A percentile compares a stretch with the other conserved stretches of the same genome.
Conservation (phyloP, 1,140 invertebrate species). For the Sycophila sp. region DNA sequence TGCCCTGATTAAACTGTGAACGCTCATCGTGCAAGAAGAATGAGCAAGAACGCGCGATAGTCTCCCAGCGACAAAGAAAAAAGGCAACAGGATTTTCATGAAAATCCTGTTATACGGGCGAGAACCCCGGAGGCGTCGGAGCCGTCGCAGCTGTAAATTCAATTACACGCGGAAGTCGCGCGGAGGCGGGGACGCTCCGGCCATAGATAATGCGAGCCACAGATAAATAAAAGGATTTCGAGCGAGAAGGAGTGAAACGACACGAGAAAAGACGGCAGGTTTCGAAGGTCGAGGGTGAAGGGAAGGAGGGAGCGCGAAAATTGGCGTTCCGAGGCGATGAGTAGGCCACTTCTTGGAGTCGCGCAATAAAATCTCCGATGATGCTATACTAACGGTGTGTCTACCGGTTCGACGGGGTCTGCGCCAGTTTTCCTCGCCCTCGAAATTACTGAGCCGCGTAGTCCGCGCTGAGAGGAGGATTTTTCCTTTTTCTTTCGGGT, state of each 20-base stretch:
- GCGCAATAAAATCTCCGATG: background rate
- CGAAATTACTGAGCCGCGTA: background rate
- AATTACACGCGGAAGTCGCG: conserved; percentile 9
- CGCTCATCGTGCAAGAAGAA: background rate
- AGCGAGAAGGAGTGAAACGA: background rate
- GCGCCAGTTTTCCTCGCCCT: background rate
- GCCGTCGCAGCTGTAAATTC: too few relatives aligned
- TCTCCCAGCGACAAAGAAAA: background rate
- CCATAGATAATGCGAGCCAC: too few relatives aligned
- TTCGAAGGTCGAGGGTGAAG: background rate
- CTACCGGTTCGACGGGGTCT: background rate
- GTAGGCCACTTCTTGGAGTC: conserved; percentile 6
- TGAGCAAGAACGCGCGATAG: background rate
- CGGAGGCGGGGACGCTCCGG: too few relatives aligned
- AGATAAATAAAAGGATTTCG: background rate
- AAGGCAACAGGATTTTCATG: background rate
- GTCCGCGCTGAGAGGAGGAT: background rate
- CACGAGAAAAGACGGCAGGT: background rate
- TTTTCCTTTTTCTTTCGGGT: background rate
- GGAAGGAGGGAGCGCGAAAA: background rate
- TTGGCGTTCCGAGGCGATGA: background rate
- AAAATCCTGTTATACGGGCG: too few relatives aligned
- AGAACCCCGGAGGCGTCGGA: too few relatives aligned
- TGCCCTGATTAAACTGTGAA: background rate
- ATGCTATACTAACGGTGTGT: too few relatives aligned